Conservation (phyloP, 2,797 vertebrate genomes). For the Lophura swinhoii region DNA sequence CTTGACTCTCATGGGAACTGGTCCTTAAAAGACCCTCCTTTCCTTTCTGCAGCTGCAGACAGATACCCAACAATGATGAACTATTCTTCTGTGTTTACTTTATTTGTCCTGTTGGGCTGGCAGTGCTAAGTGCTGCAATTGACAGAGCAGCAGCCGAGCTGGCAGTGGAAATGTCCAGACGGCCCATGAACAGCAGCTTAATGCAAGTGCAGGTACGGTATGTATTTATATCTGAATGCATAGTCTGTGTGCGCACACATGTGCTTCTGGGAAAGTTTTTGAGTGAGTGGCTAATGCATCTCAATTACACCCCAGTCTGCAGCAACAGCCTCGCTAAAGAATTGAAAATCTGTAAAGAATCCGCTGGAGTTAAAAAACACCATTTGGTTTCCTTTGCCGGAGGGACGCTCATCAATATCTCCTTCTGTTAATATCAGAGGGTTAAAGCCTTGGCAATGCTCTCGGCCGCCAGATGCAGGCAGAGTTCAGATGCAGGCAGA, state of each 20-base stretch:
- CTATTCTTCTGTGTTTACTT: not conserved
- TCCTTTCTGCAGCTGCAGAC: not conserved
- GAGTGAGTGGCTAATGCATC: slow-evolving; percentile 44
- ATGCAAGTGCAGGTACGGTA: slow-evolving; percentile 65
- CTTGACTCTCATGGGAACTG: not conserved
- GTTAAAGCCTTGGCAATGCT: slow-evolving; percentile 60
- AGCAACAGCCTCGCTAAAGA: slow-evolving; percentile 56
- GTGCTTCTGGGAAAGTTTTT: slow-evolving; percentile 71
- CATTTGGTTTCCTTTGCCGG: slow-evolving; percentile 57
- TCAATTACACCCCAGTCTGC: slow-evolving; percentile 64
- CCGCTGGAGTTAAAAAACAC: slow-evolving; percentile 51
- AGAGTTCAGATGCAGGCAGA: slow-evolving; percentile 41
- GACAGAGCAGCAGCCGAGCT: slow-evolving; percentile 43
- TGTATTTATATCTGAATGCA: slow-evolving; percentile 73
- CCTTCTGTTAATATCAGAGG: slow-evolving; percentile 52
- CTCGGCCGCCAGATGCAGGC: slow-evolving; percentile 51
- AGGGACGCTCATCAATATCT: slow-evolving; percentile 59
- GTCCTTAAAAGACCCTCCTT: slow-evolving; percentile 30
- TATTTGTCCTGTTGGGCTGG: not conserved
- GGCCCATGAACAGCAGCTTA: slow-evolving; percentile 57
- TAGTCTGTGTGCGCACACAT: slow-evolving; percentile 56
- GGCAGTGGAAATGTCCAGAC: slow-evolving; percentile 50
- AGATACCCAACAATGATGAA: slow-evolving; percentile 1
- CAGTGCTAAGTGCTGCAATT: not conserved
- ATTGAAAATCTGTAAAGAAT: slow-evolving; percentile 67